Evolutionary conservation across 2,113 vertebrate species (phyloP).

Genomic region (Heteronetta atricapilla): DNA sequence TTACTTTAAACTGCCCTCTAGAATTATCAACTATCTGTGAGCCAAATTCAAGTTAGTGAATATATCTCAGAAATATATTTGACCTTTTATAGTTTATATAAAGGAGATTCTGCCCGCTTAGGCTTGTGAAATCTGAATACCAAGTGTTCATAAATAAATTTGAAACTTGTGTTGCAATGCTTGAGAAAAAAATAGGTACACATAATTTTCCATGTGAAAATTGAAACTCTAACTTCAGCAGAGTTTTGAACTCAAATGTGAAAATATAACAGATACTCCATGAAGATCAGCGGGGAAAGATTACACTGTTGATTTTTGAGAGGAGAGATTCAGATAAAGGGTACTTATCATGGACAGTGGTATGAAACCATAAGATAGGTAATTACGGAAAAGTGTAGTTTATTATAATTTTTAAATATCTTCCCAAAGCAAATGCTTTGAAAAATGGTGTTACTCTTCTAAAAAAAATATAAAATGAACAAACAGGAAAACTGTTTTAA

Average conservation of each 20-base stretch:
- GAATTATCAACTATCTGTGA: neutral
- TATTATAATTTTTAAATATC: neutral
- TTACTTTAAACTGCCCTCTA: neutral
- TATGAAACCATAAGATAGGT: neutral
- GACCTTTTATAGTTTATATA: neutral
- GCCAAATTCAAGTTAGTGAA: neutral
- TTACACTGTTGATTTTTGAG: neutral
- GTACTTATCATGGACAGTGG: neutral
- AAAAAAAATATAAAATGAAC: neutral
- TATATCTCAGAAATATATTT: constrained; percentile 7
- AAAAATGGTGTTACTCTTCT: neutral
- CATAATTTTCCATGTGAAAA: neutral
- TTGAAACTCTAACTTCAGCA: neutral
- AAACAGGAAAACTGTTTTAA: neutral
- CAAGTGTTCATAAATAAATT: neutral
- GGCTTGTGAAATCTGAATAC: neutral
- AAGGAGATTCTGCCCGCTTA: neutral
- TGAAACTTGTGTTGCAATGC: neutral
- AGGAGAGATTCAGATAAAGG: neutral
- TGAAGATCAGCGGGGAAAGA: neutral
- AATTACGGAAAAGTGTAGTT: neutral
- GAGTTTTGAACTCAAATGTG: neutral
- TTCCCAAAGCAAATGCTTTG: neutral
- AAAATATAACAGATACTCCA: neutral
- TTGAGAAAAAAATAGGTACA: neutral